Conservation (phyloP, 53 echinoderm and acorn worm genomes). For the Hippasteria phrygiana region DNA sequence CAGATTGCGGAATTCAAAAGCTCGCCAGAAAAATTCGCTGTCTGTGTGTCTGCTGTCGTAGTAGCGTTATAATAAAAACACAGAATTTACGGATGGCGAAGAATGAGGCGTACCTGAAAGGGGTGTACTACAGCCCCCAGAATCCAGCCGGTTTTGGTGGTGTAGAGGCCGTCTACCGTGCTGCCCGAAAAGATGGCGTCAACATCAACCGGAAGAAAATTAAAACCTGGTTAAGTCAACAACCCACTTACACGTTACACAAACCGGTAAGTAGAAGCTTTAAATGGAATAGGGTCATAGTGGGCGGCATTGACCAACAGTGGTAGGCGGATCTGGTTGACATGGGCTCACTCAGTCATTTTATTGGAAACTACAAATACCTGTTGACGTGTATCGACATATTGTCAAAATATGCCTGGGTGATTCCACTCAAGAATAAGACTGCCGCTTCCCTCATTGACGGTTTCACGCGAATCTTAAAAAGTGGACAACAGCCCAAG, state of each 20-base stretch:
- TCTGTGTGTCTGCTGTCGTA: conserved; percentile 61
- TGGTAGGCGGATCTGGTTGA: conserved; percentile 77
- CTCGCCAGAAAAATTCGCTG: conserved; percentile 11
- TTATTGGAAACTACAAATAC: conserved; percentile 57
- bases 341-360: conserved; percentile 27
- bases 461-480: conserved; percentile 1
- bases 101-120: conserved; percentile 42
- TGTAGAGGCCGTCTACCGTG: conserved; percentile 51
- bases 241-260: conserved; percentile 66
- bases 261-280: conserved; percentile 27
- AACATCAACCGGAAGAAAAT: conserved; percentile 35
- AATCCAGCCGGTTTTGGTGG: conserved; percentile 71
- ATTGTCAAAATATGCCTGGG: conserved; percentile 79
- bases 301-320: conserved; percentile 58
- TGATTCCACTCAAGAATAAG: conserved; percentile 71
- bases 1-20: neutral
- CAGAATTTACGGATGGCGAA: neutral
- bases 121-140: conserved; percentile 73
- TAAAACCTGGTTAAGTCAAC: conserved; percentile 52
- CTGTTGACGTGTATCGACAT: conserved; percentile 79
- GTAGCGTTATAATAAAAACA: conserved; percentile 19
- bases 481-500: conserved; percentile 10
- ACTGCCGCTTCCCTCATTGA: neutral
- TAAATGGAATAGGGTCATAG: conserved; percentile 43
- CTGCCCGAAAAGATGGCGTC: conserved; percentile 23